Conservation (phyloP, 1,140 invertebrate genomes). For the Drosophila oshimai region DNA sequence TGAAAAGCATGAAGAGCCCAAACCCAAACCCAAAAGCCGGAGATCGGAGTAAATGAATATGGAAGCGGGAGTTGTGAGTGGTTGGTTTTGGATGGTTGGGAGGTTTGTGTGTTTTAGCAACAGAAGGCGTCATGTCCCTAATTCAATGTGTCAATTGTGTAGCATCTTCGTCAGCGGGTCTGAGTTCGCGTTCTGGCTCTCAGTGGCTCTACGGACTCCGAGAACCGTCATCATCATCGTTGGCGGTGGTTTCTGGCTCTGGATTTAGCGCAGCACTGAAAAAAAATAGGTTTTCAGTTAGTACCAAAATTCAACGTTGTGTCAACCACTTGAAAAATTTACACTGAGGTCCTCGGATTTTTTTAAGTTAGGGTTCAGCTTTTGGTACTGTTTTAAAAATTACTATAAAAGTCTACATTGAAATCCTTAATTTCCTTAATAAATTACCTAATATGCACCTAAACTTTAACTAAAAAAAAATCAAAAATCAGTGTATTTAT, state of each 20-base stretch:
- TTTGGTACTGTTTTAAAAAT: too few relatives aligned
- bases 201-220: conserved; percentile 20
- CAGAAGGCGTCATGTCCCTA: conserved; percentile 75
- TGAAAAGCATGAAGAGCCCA: conserved; percentile 44
- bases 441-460: too few relatives aligned
- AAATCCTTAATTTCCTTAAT: too few relatives aligned
- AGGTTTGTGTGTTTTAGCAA: conserved; percentile 38
- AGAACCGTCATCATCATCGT: conserved; percentile 31
- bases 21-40: conserved; percentile 8
- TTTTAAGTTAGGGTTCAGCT: too few relatives aligned
- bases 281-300: background rate
- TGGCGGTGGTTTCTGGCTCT: conserved; percentile 22
- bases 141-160: conserved; percentile 77
- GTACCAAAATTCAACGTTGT: too few relatives aligned
- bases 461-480: too few relatives aligned
- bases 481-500: too few relatives aligned
- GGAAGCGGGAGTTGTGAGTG: conserved; percentile 5
- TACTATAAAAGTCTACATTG: too few relatives aligned
- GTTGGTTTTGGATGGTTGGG: background rate
- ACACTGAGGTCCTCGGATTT: too few relatives aligned
- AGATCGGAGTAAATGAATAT: conserved; percentile 16
- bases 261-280: background rate
- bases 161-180: conserved; percentile 40
- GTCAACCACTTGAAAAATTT: too few relatives aligned
- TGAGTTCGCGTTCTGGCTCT: background rate